These are phyloP conservation scores for Pinctada fucata DNA, from an alignment of 2,888 invertebrate genomes.

Conservation along the genomic window DNA sequence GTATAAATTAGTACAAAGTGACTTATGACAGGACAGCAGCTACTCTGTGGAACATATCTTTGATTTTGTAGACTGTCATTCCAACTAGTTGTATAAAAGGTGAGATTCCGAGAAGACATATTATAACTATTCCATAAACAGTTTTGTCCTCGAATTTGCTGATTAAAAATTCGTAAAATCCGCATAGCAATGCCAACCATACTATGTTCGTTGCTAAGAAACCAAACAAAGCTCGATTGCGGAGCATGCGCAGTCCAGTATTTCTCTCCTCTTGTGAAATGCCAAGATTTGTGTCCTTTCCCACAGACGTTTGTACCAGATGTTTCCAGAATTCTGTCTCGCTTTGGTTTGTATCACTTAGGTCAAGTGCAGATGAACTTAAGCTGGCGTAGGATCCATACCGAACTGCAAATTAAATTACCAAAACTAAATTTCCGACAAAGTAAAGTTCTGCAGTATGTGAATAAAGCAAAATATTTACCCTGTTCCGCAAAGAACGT, in stretches of 20 bases:
- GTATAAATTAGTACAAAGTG: too few species aligned
- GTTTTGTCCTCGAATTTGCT: constrained; percentile 40
- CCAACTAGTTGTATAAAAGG: constrained; percentile 55
- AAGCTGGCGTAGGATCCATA: constrained; percentile 28
- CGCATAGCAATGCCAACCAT: constrained; percentile 50
- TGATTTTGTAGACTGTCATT: constrained; percentile 52
- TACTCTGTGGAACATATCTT: constrained; percentile 12
- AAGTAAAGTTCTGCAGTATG: neutral
- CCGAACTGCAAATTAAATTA: constrained; percentile 20
- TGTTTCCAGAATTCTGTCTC: constrained; percentile 53
- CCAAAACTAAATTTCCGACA: neutral
- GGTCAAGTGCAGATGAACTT: constrained; percentile 28
- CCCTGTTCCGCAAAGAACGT: too few species aligned
- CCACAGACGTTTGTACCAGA: constrained; percentile 44
- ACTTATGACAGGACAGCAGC: constrained; percentile 14
- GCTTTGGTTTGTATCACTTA: constrained; percentile 41
- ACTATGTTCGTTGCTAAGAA: constrained; percentile 48
- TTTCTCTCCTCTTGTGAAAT: constrained; percentile 43
- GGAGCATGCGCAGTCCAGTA: constrained; percentile 42
- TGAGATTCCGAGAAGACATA: constrained; percentile 52
- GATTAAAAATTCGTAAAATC: constrained; percentile 50
- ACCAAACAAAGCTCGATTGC: constrained; percentile 46
- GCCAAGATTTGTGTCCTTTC: constrained; percentile 47
- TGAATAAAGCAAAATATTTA: neutral
- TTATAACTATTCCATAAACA: constrained; percentile 53